A percentile compares a stretch with the other conserved stretches of the same genome.
Conservation (phyloP, 1,140 invertebrate species). For the Gonioctena quinquepunctata region DNA sequence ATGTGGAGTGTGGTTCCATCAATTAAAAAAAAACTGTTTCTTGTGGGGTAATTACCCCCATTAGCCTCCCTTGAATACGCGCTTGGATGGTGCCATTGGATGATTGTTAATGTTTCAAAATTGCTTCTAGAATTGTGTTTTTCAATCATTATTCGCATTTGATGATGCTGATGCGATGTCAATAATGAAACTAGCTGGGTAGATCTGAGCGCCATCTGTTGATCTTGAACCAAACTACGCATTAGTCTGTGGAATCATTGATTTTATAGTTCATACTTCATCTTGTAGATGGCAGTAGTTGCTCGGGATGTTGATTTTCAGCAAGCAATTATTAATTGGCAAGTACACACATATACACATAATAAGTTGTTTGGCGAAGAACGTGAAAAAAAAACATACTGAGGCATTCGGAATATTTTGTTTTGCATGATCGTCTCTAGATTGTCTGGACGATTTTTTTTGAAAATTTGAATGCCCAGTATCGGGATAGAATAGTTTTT, state of each 20-base stretch:
- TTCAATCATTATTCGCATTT: too few species aligned
- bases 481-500: conserved; percentile 18
- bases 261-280: background rate
- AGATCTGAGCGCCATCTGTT: too few species aligned
- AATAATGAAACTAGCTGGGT: too few species aligned
- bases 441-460: conserved; percentile 29
- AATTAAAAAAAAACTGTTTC: too few species aligned
- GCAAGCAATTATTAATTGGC: conserved; percentile 11
- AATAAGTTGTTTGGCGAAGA: background rate
- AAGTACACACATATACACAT: conserved; percentile 6
- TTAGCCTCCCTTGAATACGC: too few species aligned
- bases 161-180: too few species aligned
- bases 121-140: too few species aligned
- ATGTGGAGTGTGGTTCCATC: too few species aligned
- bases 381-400: background rate
- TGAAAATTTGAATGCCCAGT: conserved; percentile 14
- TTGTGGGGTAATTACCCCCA: too few species aligned
- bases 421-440: conserved; percentile 22
- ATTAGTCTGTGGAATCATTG: conserved; percentile 2
- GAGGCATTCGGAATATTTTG: conserved; percentile 5
- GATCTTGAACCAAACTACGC: too few species aligned
- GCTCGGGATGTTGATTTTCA: background rate
- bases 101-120: too few species aligned
- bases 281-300: conserved; percentile 15
- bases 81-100: too few species aligned